Conservation (phyloP, 2,888 invertebrate species). For the Argynnis bischoffii region DNA sequence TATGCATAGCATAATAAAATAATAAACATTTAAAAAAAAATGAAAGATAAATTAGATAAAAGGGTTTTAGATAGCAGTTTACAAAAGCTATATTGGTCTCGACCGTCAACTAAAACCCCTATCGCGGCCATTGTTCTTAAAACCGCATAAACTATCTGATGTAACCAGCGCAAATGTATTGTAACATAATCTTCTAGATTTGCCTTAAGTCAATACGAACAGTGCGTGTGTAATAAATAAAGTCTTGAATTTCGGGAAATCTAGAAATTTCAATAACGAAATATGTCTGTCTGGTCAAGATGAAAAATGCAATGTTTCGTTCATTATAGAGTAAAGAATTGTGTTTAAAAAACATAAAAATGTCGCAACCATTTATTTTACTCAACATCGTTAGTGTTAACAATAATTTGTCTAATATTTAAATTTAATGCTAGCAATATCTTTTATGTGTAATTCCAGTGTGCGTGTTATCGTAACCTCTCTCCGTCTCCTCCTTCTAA, state of each 20-base stretch:
- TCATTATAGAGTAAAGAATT: neutral
- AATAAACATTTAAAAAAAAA: no score
- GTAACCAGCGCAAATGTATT: constrained; percentile 18
- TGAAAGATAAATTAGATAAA: no score
- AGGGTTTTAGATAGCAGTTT: neutral
- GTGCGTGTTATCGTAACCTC: no score
- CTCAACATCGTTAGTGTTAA: no score
- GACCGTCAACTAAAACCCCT: neutral
- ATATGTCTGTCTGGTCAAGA: neutral
- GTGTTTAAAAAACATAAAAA: no score
- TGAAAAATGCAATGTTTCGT: neutral
- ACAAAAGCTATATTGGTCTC: neutral
- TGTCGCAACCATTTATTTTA: no score
- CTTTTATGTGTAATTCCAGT: no score
- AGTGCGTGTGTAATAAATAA: constrained; percentile 5
- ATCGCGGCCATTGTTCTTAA: constrained; percentile 19
- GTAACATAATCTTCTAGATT: constrained; percentile 17
- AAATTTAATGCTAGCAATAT: no score
- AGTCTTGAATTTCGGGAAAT: constrained; percentile 24
- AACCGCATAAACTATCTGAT: constrained; percentile 23
- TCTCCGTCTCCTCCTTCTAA: no score
- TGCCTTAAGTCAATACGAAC: constrained; percentile 10
- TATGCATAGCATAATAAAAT: no score
- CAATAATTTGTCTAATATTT: no score
- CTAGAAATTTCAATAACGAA: constrained; percentile 5